A percentile compares a stretch with the other conserved stretches of the same genome.
These are phyloP conservation scores for Syngnathoides biaculeatus DNA, from an alignment of 2,113 vertebrate genomes.

Conservation along the genomic window DNA sequence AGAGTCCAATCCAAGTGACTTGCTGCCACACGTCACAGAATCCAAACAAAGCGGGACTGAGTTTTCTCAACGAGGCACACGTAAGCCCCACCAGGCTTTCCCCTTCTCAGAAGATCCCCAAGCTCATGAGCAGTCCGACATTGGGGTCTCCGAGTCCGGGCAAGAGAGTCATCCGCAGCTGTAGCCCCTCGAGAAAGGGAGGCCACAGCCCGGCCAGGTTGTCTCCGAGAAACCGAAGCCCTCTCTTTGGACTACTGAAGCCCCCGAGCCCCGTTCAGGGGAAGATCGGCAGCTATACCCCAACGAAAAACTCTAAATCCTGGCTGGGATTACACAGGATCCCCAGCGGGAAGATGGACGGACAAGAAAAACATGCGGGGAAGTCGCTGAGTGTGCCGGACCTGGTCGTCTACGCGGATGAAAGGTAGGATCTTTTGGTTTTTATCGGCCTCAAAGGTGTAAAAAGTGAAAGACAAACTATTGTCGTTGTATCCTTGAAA, in stretches of 20 bases:
- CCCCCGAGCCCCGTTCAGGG: constrained; percentile 50
- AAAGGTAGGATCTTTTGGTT: constrained; percentile 42
- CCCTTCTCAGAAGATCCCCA: constrained; percentile 12
- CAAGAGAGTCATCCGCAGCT: constrained; percentile 25
- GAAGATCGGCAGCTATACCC: constrained; percentile 35
- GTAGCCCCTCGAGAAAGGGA: constrained; percentile 30
- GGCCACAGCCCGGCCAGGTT: constrained; percentile 36
- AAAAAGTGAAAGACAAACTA: too few species aligned
- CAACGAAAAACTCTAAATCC: constrained; percentile 41
- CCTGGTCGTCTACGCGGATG: constrained; percentile 36
- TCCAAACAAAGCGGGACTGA: constrained; percentile 10
- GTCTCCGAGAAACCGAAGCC: constrained; percentile 35
- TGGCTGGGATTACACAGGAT: constrained; percentile 41
- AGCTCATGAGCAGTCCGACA: constrained; percentile 13
- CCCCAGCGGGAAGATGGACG: constrained; percentile 28
- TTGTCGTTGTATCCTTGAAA: too few species aligned
- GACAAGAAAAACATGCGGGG: constrained; percentile 12
- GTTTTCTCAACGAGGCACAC: constrained; percentile 6
- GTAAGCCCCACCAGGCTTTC: constrained; percentile 17
- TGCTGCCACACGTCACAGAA: constrained; percentile 3
- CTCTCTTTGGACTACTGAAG: constrained; percentile 18
- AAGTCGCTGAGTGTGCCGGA: constrained; percentile 54
- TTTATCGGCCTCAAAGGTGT: not conserved
- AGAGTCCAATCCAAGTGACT: constrained; percentile 7
- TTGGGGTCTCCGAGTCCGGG: constrained; percentile 43